phyloP scores from a whole-genome alignment of 2,888 invertebrate species.

The Parasteatoda lunata region DNA sequence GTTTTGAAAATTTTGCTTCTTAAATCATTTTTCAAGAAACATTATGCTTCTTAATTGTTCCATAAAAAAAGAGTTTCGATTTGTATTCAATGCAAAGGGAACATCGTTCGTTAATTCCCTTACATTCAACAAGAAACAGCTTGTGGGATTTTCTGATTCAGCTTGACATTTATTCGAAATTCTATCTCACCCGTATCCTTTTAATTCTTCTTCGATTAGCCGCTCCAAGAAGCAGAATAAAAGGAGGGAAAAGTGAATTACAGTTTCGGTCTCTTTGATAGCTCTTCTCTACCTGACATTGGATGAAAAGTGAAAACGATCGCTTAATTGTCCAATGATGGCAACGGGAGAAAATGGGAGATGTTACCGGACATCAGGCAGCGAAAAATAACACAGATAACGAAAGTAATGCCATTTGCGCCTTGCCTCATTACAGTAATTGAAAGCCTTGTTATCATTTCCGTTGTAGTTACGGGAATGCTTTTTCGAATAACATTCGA shows the following conservation, averaged over 20 bases:
- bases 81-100: too few species aligned
- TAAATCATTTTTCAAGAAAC: too few species aligned
- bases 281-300: neutral
- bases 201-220: conserved; percentile 3
- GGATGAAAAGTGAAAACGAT: conserved; percentile 5
- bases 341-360: neutral
- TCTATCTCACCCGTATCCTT: neutral
- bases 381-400: neutral
- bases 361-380: neutral
- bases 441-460: conserved; percentile 5
- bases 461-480: neutral
- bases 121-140: too few species aligned
- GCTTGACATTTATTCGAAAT: neutral
- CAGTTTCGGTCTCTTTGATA: neutral
- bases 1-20: too few species aligned
- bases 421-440: neutral
- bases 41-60: too few species aligned
- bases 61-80: too few species aligned
- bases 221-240: neutral
- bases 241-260: neutral
- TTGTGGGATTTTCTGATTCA: too few species aligned
- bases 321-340: neutral
- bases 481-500: neutral
- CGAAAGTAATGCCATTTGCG: neutral
- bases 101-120: too few species aligned